Evolutionary conservation across 2,797 vertebrate genomes (phyloP).

Genomic region (Lepilemur septentrionalis): DNA sequence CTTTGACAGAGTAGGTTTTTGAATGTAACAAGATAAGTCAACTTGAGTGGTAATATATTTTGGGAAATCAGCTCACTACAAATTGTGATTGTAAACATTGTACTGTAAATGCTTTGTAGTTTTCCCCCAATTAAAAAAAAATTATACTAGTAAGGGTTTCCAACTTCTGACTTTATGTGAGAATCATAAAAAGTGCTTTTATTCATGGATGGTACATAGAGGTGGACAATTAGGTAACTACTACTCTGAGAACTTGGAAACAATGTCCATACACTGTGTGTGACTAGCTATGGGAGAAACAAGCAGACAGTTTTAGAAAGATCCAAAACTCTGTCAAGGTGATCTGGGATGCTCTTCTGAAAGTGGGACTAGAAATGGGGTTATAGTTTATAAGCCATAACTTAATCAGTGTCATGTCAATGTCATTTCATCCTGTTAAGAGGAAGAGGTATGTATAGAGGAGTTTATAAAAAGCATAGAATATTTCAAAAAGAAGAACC

Average conservation of each 20-base stretch:
- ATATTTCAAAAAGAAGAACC: background rate
- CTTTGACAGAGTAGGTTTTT: too few relatives aligned
- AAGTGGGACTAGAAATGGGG: background rate
- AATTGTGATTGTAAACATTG: too few relatives aligned
- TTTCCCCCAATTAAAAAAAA: background rate
- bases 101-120: too few relatives aligned
- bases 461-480: background rate
- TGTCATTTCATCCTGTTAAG: background rate
- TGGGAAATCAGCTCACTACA: too few relatives aligned
- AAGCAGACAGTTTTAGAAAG: background rate
- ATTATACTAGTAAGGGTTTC: background rate
- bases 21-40: too few relatives aligned
- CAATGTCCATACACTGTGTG: background rate
- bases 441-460: background rate
- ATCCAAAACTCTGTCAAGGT: background rate
- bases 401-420: background rate
- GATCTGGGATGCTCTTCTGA: background rate
- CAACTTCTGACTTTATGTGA: background rate
- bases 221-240: background rate
- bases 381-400: background rate
- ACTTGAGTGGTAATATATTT: too few relatives aligned
- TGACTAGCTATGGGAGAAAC: background rate
- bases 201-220: background rate
- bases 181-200: background rate
- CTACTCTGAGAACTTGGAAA: background rate